Percentiles rank a stretch among this genome's conserved stretches.
Evolutionary conservation across 2,113 vertebrate genomes (phyloP).

Genomic region (Petrocephalus zakoni): DNA sequence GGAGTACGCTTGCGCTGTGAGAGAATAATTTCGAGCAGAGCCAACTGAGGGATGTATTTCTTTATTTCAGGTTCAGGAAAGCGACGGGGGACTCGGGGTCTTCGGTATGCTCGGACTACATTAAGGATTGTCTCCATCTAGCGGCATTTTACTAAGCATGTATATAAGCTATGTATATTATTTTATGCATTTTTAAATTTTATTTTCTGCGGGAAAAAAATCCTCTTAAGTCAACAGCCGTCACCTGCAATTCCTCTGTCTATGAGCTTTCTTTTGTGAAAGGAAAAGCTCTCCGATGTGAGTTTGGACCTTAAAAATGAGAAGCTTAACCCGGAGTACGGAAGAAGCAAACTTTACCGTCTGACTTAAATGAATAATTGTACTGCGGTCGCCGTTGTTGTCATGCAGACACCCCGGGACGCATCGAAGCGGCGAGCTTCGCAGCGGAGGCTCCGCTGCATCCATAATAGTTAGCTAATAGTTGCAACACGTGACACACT

Average conservation of each 20-base stretch:
- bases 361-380: neutral
- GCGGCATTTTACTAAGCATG: constrained; percentile 25
- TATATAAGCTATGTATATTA: neutral
- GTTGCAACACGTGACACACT: constrained; percentile 40
- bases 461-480: constrained; percentile 35
- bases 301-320: neutral
- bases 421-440: neutral
- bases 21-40: neutral
- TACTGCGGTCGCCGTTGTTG: neutral
- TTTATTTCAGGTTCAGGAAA: neutral
- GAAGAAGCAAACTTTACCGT: constrained; percentile 1
- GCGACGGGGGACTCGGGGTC: neutral
- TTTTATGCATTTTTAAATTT: neutral
- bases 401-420: neutral
- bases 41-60: neutral
- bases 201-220: neutral
- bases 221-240: neutral
- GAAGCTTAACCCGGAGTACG: neutral
- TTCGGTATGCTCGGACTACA: constrained; percentile 1
- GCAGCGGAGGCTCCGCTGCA: constrained; percentile 16
- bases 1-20: neutral
- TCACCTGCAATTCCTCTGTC: neutral
- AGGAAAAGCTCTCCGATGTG: neutral
- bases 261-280: neutral
- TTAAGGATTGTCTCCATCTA: constrained; percentile 48